Base-by-base conservation (phyloP, 2,888 invertebrate species). In the Blomia tropicalis region DNA sequence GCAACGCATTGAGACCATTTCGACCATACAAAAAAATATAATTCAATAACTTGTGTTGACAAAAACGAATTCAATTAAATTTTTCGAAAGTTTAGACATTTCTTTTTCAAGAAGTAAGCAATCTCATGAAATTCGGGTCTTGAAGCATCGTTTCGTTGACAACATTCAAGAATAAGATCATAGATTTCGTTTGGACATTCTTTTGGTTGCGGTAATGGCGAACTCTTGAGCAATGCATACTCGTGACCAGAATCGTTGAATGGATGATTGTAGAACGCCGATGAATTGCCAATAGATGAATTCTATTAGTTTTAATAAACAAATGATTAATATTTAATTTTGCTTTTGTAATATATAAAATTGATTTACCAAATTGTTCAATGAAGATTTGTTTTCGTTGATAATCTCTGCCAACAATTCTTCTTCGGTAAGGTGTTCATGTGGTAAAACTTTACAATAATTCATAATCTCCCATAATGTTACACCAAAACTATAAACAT, bases 151-250 rank as follows among this genome's bases (percentile, higher is more conserved):
- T 83, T 82, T 61, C 86, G 79, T 70, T 85, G 83, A 89, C 90
- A 91, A 76, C 90, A 91, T 75, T 89, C 88, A 69, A 83, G 82
- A 86, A 91, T 87, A 69, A 90, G 80, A 74, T 87, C 88, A 77
- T 86, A 89, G 66, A 91, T 84, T 74, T 91, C 89, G 67, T 84
- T 79, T 43, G 89, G 85, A 74, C 88, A 88, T 65, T 82, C 80
- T 47, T 81, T 77, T 17, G 87, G 88, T 66, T 83, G 81, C 17
- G 63, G 29, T 31, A 82, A 80, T 58, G 86, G 77, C 7, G 51
- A 27, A 47, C 7, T 25, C 51, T 47, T 47, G 7, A 47, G 22
- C 11, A 27, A 14, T 7, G 51, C 51, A n/a, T 47, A 47, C 51
- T 47, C 51, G 51, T 47, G 51, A 36, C 27, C 25, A 19, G 32